Percentiles rank a stretch among this genome's conserved stretches.
These are phyloP conservation scores for Clarias pachynema DNA, from an alignment of 2,797 vertebrate genomes.

Conservation along the genomic window DNA sequence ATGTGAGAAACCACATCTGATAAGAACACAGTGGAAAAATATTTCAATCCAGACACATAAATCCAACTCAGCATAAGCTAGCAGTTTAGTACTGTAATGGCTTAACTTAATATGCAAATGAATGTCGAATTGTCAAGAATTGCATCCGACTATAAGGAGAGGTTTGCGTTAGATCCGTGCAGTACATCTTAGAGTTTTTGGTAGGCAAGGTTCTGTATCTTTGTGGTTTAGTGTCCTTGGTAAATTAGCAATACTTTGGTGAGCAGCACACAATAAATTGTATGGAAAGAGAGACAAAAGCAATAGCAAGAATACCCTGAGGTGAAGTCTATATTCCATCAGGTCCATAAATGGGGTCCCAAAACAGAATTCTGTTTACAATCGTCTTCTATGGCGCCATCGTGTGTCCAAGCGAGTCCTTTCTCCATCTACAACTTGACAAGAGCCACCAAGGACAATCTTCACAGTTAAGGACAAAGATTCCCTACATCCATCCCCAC, in stretches of 20 bases:
- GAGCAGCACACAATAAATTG: neutral
- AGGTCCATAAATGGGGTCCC: constrained; percentile 67
- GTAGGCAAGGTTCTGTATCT: constrained; percentile 12
- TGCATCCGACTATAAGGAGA: neutral
- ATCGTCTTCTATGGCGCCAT: constrained; percentile 58
- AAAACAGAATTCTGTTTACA: constrained; percentile 69
- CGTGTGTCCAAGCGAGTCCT: neutral
- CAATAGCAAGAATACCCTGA: constrained; percentile 84
- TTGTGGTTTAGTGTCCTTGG: constrained; percentile 63
- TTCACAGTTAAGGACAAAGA: constrained; percentile 6
- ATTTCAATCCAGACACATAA: neutral
- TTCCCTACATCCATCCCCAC: neutral
- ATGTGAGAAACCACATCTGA: neutral
- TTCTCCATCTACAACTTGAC: neutral
- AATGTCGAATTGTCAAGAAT: neutral
- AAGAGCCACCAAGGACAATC: neutral
- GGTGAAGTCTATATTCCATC: constrained; percentile 78
- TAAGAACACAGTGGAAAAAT: no score
- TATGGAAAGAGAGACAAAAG: constrained; percentile 14
- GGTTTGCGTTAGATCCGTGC: neutral
- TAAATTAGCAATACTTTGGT: constrained; percentile 37
- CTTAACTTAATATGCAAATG: neutral
- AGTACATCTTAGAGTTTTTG: neutral
- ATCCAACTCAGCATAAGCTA: neutral
- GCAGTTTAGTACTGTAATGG: neutral